Conservation (phyloP, 2,888 invertebrate genomes). For the Plebejus melissa region DNA sequence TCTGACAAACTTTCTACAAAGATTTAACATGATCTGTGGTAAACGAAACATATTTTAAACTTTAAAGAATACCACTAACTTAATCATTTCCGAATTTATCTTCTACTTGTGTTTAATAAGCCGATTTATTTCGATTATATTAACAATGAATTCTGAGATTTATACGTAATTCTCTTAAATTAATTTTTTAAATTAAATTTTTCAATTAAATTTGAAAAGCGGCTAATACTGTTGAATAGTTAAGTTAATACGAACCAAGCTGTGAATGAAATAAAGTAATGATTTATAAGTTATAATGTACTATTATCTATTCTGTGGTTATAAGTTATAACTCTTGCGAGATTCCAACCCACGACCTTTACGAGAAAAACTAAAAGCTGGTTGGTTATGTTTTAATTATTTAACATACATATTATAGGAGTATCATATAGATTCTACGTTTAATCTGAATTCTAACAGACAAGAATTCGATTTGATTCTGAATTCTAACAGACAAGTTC, state of each 20-base stretch:
- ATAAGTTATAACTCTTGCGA: not conserved
- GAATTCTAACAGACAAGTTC: too few species aligned
- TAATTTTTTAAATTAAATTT: not conserved
- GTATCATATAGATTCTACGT: too few species aligned
- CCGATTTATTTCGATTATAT: not conserved
- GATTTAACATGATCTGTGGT: too few species aligned
- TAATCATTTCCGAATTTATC: not conserved
- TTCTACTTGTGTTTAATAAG: not conserved
- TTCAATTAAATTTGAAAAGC: not conserved
- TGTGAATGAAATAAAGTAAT: not conserved
- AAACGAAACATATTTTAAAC: too few species aligned
- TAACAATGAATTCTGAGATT: not conserved
- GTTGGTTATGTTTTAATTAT: not conserved
- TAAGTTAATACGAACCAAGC: not conserved
- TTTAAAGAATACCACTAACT: not conserved
- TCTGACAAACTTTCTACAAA: too few species aligned
- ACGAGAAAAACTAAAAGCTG: not conserved
- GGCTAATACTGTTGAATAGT: not conserved
- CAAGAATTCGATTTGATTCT: too few species aligned
- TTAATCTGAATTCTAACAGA: too few species aligned
- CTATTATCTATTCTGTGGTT: too few species aligned
- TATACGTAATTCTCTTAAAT: not conserved
- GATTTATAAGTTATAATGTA: not conserved
- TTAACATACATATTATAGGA: not conserved
- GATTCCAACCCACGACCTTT: not conserved